A percentile compares a stretch with the other conserved stretches of the same genome.
phyloP scores from a whole-genome alignment of 2,113 vertebrate species.

The Sebastes schlegelii region DNA sequence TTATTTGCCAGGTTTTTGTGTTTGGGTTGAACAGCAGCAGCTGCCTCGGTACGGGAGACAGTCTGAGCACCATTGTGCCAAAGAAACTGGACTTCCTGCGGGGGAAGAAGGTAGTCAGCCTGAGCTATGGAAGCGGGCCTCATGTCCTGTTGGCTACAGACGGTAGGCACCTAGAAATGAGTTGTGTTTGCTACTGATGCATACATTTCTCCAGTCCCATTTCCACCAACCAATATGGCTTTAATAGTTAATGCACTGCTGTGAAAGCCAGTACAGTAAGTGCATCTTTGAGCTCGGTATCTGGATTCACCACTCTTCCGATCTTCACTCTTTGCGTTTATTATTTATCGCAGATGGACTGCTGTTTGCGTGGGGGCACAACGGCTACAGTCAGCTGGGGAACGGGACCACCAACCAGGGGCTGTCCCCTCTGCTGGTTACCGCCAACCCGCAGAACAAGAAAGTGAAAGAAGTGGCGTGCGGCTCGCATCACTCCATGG shows the following conservation, averaged over 20 bases:
- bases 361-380: constrained; percentile 95
- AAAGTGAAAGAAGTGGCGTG: constrained; percentile 91
- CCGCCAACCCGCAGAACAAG: constrained; percentile 89
- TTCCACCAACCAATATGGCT: not conserved
- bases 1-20: constrained; percentile 87
- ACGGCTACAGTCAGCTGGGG: constrained; percentile 95
- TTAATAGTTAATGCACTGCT: not conserved
- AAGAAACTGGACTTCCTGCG: constrained; percentile 92
- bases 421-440: constrained; percentile 88
- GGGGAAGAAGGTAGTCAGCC: constrained; percentile 91
- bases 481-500: constrained; percentile 95
- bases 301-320: not conserved
- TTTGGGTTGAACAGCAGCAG: constrained; percentile 95
- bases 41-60: constrained; percentile 95
- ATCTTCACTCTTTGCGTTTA: not conserved
- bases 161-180: constrained; percentile 75
- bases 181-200: too few species aligned
- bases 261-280: not conserved
- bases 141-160: constrained; percentile 92
- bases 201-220: too few species aligned
- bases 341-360: constrained; percentile 86
- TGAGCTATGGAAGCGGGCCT: constrained; percentile 95
- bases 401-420: constrained; percentile 92
- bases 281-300: not conserved
- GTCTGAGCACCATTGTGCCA: constrained; percentile 90